These are phyloP conservation scores for Paracentrotus lividus DNA, from an alignment of 53 echinoderm and acorn worm genomes.

Conservation along the genomic window DNA sequence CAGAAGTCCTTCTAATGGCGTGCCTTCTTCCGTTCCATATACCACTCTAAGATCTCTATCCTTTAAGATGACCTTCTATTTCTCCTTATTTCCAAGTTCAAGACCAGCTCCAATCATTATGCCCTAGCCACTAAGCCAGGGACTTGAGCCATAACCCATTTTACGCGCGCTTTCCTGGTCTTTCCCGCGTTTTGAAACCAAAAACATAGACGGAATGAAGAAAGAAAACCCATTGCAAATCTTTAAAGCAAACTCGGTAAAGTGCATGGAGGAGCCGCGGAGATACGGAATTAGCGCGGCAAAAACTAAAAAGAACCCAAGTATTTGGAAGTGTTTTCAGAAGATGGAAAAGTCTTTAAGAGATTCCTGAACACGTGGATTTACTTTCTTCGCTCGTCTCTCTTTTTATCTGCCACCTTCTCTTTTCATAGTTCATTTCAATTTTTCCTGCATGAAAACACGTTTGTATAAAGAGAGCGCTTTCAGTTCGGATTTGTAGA, in stretches of 20 bases:
- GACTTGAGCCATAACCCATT: neutral
- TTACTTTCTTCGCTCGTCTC: neutral
- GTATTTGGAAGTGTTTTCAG: slow-evolving; percentile 51
- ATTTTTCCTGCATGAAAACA: neutral
- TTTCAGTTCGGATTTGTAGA: slow-evolving; percentile 18
- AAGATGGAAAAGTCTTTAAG: slow-evolving; percentile 22
- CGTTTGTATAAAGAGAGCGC: slow-evolving; percentile 9
- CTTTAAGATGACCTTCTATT: neutral
- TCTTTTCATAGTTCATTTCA: neutral
- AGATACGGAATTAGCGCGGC: slow-evolving; percentile 44
- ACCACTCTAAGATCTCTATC: neutral
- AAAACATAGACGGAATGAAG: neutral
- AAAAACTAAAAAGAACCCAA: slow-evolving; percentile 38
- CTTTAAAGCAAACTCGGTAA: neutral
- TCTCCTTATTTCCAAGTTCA: neutral
- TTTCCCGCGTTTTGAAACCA: slow-evolving; percentile 8
- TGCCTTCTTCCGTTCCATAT: neutral
- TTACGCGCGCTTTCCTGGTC: slow-evolving; percentile 1
- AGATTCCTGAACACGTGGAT: slow-evolving; percentile 33
- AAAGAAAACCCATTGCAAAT: neutral
- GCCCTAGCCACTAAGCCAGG: neutral
- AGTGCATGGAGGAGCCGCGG: slow-evolving; percentile 3
- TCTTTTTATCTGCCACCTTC: neutral
- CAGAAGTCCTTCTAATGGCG: slow-evolving; percentile 18
- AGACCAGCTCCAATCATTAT: neutral